phyloP scores from a whole-genome alignment of 2,888 invertebrate species.

The Mythimna pallens region DNA sequence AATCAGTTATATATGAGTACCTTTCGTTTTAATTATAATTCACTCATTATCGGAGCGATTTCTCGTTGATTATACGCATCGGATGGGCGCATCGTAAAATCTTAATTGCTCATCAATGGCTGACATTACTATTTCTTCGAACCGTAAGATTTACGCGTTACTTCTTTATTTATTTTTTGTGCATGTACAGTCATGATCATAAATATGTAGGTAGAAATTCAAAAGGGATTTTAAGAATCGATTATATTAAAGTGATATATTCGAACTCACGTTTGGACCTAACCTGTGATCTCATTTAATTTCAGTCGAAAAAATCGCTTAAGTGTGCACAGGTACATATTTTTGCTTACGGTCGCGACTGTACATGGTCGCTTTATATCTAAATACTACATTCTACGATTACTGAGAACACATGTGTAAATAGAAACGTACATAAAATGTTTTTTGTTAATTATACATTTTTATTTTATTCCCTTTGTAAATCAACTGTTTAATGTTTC shows the following conservation, averaged over 20 bases:
- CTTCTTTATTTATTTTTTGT: slow-evolving; percentile 43
- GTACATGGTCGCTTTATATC: slow-evolving; percentile 12
- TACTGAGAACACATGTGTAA: slow-evolving; percentile 20
- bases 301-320: neutral
- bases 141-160: slow-evolving; percentile 56
- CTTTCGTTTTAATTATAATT: slow-evolving; percentile 24
- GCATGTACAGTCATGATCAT: slow-evolving; percentile 16
- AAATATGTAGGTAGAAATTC: slow-evolving; percentile 1
- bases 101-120: slow-evolving; percentile 72
- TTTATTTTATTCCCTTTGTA: slow-evolving; percentile 6
- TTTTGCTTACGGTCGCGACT: neutral
- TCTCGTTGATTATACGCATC: slow-evolving; percentile 43
- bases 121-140: slow-evolving; percentile 68
- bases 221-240: neutral
- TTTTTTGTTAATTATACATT: slow-evolving; percentile 2
- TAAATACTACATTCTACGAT: slow-evolving; percentile 15
- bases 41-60: slow-evolving; percentile 18
- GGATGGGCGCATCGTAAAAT: slow-evolving; percentile 62
- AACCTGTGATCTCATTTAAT: neutral
- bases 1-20: neutral
- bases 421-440: slow-evolving; percentile 2
- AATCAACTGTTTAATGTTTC: slow-evolving; percentile 18
- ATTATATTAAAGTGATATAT: neutral
- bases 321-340: neutral
- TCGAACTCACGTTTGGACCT: neutral